Percentiles rank a stretch among this genome's conserved stretches.
These are phyloP conservation scores for Anneissia japonica DNA, from an alignment of 35 echinoderm and acorn worm species.

Conservation along the genomic window DNA sequence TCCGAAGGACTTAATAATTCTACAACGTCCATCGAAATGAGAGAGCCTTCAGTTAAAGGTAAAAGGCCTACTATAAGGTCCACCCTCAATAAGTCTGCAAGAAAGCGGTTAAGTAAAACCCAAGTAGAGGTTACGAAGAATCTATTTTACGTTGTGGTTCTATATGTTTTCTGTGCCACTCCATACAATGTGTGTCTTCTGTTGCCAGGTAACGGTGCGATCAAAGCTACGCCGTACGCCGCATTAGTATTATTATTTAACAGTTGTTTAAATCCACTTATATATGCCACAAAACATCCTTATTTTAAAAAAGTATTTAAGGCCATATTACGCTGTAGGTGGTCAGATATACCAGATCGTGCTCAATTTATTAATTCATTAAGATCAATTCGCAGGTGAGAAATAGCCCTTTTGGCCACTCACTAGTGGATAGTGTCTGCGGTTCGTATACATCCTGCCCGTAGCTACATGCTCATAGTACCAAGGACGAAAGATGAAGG, in stretches of 20 bases:
- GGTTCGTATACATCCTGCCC: too few relatives aligned
- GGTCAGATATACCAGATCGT: constrained; percentile 38
- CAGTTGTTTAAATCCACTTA: constrained; percentile 72
- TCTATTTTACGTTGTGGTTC: constrained; percentile 74
- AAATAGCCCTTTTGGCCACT: too few relatives aligned
- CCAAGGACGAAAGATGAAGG: too few relatives aligned
- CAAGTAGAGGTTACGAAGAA: constrained; percentile 80
- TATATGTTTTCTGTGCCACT: constrained; percentile 71
- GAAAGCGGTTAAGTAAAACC: neutral
- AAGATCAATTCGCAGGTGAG: neutral
- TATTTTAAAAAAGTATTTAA: constrained; percentile 74
- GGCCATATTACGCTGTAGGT: constrained; percentile 55
- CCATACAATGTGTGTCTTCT: constrained; percentile 77
- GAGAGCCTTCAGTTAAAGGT: neutral
- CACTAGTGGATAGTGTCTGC: too few relatives aligned
- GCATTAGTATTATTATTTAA: constrained; percentile 71
- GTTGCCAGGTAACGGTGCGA: constrained; percentile 65
- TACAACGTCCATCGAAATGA: neutral
- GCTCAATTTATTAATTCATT: constrained; percentile 12
- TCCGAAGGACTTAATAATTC: neutral
- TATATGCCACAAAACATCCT: constrained; percentile 88
- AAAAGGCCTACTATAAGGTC: neutral
- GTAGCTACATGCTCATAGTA: too few relatives aligned
- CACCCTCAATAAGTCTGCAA: neutral
- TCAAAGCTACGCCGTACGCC: constrained; percentile 59